A percentile compares a stretch with the other conserved stretches of the same genome.
Conservation (phyloP, 2,113 vertebrate species). For the Petroica traversi region DNA sequence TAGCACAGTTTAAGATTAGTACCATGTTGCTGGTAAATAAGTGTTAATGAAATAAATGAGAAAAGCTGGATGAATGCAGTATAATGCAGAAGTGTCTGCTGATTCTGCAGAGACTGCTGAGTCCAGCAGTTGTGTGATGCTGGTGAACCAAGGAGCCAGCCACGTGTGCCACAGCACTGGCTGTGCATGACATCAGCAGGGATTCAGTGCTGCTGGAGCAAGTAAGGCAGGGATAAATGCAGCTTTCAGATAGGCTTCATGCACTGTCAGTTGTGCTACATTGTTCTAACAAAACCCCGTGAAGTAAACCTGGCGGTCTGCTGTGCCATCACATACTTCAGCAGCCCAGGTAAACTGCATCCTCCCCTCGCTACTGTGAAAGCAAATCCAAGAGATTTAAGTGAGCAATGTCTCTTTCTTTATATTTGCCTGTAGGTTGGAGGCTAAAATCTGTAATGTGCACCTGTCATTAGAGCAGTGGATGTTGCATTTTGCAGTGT, state of each 20-base stretch:
- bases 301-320: background rate
- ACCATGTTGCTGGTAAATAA: background rate
- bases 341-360: background rate
- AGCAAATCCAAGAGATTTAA: background rate
- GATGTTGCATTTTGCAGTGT: background rate
- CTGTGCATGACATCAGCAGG: background rate
- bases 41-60: background rate
- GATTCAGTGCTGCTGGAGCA: background rate
- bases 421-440: background rate
- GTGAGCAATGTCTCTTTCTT: background rate
- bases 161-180: accelerated
- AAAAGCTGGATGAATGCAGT: background rate
- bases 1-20: background rate
- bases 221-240: background rate
- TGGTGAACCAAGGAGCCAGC: background rate
- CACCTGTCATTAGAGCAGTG: background rate
- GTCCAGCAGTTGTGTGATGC: background rate
- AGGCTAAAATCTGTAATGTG: background rate
- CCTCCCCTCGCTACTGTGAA: accelerated
- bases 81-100: background rate
- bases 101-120: background rate
- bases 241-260: background rate
- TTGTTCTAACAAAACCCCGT: background rate
- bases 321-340: background rate
- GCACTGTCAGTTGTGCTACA: accelerated